Percentiles rank a stretch among this genome's conserved stretches.
These are phyloP conservation scores for Synanthedon formicaeformis DNA, from an alignment of 2,888 invertebrate genomes.

Conservation along the genomic window DNA sequence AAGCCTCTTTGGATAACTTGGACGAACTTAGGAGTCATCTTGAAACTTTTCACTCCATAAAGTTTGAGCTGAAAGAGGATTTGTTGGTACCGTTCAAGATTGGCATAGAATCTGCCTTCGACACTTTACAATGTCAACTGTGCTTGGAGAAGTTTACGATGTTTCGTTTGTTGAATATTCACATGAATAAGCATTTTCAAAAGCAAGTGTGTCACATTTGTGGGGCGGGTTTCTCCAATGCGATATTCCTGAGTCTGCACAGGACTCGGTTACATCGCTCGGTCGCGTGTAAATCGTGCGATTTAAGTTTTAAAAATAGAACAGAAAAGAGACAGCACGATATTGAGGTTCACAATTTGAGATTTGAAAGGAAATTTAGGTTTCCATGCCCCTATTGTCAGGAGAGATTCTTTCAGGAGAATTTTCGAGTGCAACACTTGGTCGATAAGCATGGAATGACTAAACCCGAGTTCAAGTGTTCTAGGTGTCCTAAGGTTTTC, in stretches of 20 bases:
- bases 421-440: slow-evolving; percentile 29
- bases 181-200: slow-evolving; percentile 52
- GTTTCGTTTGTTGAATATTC: slow-evolving; percentile 46
- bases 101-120: slow-evolving; percentile 14
- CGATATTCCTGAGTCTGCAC: slow-evolving; percentile 46
- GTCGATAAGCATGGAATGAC: slow-evolving; percentile 35
- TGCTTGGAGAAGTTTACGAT: slow-evolving; percentile 32
- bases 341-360: slow-evolving; percentile 16
- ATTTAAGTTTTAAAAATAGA: slow-evolving; percentile 22
- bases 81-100: slow-evolving; percentile 49
- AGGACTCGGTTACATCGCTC: slow-evolving; percentile 34
- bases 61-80: slow-evolving; percentile 27
- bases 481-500: slow-evolving; percentile 38
- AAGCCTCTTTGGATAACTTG: slow-evolving; percentile 18
- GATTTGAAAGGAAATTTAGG: slow-evolving; percentile 26
- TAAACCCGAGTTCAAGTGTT: slow-evolving; percentile 39
- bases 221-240: slow-evolving; percentile 46
- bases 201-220: slow-evolving; percentile 54
- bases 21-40: slow-evolving; percentile 28
- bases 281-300: slow-evolving; percentile 30
- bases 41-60: slow-evolving; percentile 20
- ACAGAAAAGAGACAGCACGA: slow-evolving; percentile 27
- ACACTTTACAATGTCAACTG: slow-evolving; percentile 35
- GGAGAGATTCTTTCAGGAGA: slow-evolving; percentile 41
- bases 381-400: slow-evolving; percentile 41